Percentiles rank a stretch among this genome's conserved stretches.
Evolutionary conservation across 2,888 invertebrate genomes (phyloP).

Genomic region (Crocallis elinguaria): DNA sequence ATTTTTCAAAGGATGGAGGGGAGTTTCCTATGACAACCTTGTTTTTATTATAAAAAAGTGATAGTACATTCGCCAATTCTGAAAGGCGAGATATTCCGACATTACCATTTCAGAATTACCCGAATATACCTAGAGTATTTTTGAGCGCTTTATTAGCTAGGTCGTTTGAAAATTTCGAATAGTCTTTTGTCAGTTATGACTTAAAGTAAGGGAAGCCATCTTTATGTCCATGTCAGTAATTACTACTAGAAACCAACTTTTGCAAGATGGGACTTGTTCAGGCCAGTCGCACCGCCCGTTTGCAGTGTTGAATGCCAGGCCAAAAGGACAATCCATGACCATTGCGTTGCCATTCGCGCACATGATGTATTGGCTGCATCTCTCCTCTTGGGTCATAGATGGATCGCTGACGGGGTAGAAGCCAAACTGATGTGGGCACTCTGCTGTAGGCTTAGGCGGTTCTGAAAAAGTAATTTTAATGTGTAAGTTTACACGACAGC

Average conservation of each 20-base stretch:
- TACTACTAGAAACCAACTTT: conserved; percentile 68
- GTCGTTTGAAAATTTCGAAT: no score
- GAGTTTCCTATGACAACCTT: no score
- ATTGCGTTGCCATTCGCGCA: conserved; percentile 87
- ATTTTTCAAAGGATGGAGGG: no score
- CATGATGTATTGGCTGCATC: conserved; percentile 91
- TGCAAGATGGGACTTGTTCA: conserved; percentile 89
- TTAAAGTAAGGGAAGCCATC: neutral
- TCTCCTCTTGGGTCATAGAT: neutral
- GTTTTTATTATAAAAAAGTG: no score
- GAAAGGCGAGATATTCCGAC: no score
- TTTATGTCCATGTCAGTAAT: neutral
- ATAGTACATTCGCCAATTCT: no score
- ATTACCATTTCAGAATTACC: no score
- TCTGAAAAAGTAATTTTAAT: conserved; percentile 68
- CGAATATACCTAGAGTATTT: no score
- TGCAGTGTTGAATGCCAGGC: conserved; percentile 89
- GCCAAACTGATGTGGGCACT: conserved; percentile 92
- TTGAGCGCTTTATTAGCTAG: no score
- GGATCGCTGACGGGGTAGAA: conserved; percentile 83
- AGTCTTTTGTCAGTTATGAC: no score
- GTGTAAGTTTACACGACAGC: neutral
- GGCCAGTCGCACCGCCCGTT: conserved; percentile 93
- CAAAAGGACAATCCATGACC: conserved; percentile 89
- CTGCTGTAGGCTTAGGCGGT: conserved; percentile 87